Conservation (phyloP, 2,797 vertebrate species). For the Prunella strophiata region DNA sequence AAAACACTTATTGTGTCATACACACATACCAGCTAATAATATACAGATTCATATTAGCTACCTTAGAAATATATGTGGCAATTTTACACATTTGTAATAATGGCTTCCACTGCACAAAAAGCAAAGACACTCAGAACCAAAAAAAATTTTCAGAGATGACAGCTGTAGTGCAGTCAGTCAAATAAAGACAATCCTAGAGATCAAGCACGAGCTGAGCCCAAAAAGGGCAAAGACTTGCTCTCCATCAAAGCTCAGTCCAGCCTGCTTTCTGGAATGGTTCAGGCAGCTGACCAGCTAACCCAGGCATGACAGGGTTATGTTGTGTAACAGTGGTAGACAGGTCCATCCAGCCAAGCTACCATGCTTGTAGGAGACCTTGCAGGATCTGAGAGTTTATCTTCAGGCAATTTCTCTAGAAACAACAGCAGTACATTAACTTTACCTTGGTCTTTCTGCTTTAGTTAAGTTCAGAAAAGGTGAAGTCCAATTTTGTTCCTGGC, state of each 20-base stretch:
- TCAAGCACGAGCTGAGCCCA: background rate
- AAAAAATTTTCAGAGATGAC: background rate
- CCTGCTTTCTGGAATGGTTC: background rate
- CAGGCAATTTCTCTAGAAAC: background rate
- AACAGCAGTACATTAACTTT: background rate
- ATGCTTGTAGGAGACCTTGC: accelerated
- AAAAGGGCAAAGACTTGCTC: background rate
- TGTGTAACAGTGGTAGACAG: accelerated
- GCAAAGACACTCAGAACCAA: background rate
- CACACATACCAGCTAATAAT: background rate
- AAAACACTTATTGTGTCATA: background rate
- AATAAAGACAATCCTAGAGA: background rate
- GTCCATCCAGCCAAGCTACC: background rate
- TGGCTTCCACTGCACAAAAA: background rate
- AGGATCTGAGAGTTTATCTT: background rate
- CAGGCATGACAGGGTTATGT: accelerated
- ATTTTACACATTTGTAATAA: background rate
- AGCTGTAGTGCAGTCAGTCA: background rate
- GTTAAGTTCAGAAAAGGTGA: background rate
- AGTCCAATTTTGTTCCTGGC: background rate
- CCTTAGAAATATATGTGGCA: background rate
- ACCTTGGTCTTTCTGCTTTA: background rate
- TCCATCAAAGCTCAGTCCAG: background rate
- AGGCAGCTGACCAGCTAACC: background rate
- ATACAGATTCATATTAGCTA: background rate